phyloP scores from a whole-genome alignment of 2,113 vertebrate genomes.

The Dromas ardeola region DNA sequence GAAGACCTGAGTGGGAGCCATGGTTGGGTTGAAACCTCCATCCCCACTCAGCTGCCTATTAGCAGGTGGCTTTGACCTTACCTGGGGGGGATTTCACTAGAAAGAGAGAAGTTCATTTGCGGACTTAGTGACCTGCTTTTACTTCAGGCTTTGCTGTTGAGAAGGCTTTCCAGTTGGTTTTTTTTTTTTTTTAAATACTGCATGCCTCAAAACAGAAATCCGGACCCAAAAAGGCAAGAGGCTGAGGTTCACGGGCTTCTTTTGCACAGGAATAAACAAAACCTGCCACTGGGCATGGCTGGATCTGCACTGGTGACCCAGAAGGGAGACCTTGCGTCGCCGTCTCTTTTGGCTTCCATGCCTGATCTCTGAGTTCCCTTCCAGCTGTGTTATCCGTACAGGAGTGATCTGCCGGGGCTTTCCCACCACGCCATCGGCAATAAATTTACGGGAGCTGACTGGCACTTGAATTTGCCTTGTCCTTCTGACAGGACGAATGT shows the following conservation, averaged over 20 bases:
- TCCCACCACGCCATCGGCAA: background rate
- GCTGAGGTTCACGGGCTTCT: background rate
- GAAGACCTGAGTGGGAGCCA: background rate
- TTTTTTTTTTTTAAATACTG: background rate
- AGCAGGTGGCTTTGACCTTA: background rate
- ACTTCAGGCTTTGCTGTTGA: background rate
- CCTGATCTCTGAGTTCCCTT: background rate
- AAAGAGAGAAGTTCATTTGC: background rate
- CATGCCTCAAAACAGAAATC: background rate
- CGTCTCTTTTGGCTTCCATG: rapidly evolving
- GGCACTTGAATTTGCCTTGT: background rate
- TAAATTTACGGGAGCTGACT: background rate
- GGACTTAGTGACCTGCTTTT: background rate
- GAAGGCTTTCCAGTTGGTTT: background rate
- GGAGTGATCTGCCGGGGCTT: background rate
- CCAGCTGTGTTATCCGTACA: background rate
- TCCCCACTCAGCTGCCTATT: background rate
- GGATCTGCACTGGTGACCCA: background rate
- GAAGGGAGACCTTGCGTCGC: background rate
- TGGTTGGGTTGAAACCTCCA: background rate
- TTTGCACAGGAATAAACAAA: background rate
- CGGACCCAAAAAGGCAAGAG: background rate
- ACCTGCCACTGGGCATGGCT: rapidly evolving
- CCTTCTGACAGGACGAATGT: background rate
- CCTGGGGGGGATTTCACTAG: background rate